These are phyloP conservation scores for Nebria ingens DNA, from an alignment of 1,140 invertebrate species.

Conservation along the genomic window DNA sequence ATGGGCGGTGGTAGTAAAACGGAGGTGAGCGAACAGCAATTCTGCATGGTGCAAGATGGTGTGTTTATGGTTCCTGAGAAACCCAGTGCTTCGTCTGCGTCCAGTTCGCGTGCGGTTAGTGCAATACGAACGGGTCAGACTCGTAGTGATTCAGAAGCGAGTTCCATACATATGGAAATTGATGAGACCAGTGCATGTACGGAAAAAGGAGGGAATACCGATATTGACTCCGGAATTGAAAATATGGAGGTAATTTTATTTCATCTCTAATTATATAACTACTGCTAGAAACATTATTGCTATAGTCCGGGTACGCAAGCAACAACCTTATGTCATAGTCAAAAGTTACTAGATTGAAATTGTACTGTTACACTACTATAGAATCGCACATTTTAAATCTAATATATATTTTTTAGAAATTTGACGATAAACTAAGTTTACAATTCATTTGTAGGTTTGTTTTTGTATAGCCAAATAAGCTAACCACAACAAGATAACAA, in stretches of 20 bases:
- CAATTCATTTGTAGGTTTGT: too few species aligned
- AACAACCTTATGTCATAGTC: too few species aligned
- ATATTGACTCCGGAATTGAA: constrained; percentile 64
- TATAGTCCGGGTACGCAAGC: too few species aligned
- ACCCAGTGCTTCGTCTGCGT: constrained; percentile 29
- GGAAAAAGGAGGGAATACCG: constrained; percentile 39
- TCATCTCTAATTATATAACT: too few species aligned
- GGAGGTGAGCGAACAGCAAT: background rate
- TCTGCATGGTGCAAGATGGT: constrained; percentile 13
- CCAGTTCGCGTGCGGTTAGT: constrained; percentile 19
- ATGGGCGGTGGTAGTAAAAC: background rate
- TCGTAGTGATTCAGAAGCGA: constrained; percentile 29
- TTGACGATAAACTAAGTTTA: too few species aligned
- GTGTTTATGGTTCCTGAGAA: constrained; percentile 29
- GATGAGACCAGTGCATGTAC: constrained; percentile 43
- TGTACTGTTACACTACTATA: too few species aligned
- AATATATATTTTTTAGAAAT: too few species aligned
- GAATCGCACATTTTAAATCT: too few species aligned
- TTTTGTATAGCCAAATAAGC: too few species aligned
- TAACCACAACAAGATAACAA: too few species aligned
- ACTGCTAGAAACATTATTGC: too few species aligned
- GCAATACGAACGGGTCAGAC: constrained; percentile 3
- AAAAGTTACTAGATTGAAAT: too few species aligned
- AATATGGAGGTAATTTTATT: constrained; percentile 55
- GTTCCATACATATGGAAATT: constrained; percentile 44